Conservation (phyloP, 2,888 invertebrate species). For the Lasioglossum malachurum region DNA sequence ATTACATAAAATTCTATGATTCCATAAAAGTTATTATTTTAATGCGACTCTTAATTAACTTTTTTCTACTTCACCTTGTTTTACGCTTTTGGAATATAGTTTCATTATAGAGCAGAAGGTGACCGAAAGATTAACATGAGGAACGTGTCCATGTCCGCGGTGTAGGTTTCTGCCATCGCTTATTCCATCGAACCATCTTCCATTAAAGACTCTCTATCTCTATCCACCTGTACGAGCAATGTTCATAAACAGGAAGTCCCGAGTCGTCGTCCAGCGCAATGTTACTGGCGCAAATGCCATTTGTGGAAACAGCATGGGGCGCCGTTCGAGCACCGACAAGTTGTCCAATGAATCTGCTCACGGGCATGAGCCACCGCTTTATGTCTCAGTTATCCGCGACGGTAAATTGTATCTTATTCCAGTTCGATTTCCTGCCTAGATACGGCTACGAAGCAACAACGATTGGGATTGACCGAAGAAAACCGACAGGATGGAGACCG, state of each 20-base stretch:
- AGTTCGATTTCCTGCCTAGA: constrained; percentile 57
- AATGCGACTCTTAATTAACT: no score
- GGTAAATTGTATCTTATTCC: constrained; percentile 59
- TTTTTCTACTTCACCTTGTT: background rate
- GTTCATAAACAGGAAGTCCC: constrained; percentile 60
- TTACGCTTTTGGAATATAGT: background rate
- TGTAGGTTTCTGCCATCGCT: constrained; percentile 29
- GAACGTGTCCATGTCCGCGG: background rate
- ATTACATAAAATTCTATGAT: no score
- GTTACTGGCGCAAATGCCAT: constrained; percentile 51
- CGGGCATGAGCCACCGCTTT: constrained; percentile 49
- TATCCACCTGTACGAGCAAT: constrained; percentile 49
- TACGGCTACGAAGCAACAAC: background rate
- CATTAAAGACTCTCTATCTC: constrained; percentile 48
- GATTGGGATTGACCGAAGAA: background rate
- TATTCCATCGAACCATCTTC: constrained; percentile 32
- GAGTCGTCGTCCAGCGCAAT: constrained; percentile 42
- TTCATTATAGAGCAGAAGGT: background rate
- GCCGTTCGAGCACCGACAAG: constrained; percentile 59
- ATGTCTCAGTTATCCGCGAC: constrained; percentile 57
- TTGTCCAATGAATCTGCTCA: constrained; percentile 60
- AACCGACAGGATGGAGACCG: background rate
- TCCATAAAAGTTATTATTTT: no score
- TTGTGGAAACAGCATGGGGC: constrained; percentile 62
- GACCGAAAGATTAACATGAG: background rate